These are phyloP conservation scores for Cetonia aurata DNA, from an alignment of 2,888 invertebrate species.

Conservation along the genomic window DNA sequence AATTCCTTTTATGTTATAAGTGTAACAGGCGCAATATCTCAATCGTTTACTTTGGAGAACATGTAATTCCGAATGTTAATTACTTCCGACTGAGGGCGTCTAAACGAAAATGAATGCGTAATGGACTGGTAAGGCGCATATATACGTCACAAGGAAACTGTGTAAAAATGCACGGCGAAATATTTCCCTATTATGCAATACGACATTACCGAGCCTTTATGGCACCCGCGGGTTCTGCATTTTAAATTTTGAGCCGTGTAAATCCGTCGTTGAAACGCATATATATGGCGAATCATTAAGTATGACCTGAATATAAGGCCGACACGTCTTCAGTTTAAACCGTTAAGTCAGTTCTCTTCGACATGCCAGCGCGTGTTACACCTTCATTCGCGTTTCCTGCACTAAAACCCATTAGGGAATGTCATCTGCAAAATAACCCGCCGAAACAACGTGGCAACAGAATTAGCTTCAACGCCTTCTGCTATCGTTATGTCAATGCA, in stretches of 20 bases:
- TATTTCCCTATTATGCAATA: constrained; percentile 30
- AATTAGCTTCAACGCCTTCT: constrained; percentile 6
- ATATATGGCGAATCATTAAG: constrained; percentile 31
- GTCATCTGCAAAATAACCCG: constrained; percentile 21
- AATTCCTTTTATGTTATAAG: no score
- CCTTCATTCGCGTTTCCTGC: constrained; percentile 31
- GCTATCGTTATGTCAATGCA: constrained; percentile 15
- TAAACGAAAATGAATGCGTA: constrained; percentile 3
- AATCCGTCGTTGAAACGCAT: constrained; percentile 20
- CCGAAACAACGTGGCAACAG: constrained; percentile 24
- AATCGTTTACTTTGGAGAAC: constrained; percentile 1
- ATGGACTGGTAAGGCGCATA: neutral
- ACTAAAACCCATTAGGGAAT: constrained; percentile 28
- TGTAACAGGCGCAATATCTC: constrained; percentile 6
- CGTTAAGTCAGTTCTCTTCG: constrained; percentile 16
- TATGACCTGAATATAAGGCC: constrained; percentile 23
- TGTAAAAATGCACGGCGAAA: constrained; percentile 25
- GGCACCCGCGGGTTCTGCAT: constrained; percentile 4
- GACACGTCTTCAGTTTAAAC: constrained; percentile 29
- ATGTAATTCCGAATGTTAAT: constrained; percentile 30
- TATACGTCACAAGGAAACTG: neutral
- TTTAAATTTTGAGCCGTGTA: constrained; percentile 26
- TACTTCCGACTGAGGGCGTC: constrained; percentile 6
- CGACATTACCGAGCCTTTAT: constrained; percentile 12
- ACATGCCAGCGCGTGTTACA: constrained; percentile 25